phyloP scores from a whole-genome alignment of 2,797 vertebrate species.

The Hydrolagus colliei region DNA sequence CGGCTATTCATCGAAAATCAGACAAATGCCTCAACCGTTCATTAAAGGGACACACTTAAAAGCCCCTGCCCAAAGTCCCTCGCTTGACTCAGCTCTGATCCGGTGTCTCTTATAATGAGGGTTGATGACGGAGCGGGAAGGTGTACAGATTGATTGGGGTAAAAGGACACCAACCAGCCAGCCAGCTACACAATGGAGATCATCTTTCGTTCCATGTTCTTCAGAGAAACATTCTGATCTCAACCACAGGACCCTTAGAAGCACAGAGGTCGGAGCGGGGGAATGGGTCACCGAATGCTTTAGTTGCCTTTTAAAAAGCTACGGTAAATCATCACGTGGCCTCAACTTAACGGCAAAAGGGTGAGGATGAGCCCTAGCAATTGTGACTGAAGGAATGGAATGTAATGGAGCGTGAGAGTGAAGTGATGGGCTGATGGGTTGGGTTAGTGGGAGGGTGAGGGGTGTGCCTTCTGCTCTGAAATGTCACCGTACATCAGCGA shows the following conservation, averaged over 20 bases:
- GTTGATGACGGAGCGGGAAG: slow-evolving; percentile 39
- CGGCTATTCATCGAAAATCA: not conserved
- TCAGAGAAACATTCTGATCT: not conserved
- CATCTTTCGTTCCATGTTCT: not conserved
- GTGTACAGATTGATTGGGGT: slow-evolving; percentile 34
- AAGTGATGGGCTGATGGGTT: slow-evolving; percentile 35
- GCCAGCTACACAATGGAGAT: not conserved
- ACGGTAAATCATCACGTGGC: no score
- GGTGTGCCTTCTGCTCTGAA: not conserved
- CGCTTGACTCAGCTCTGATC: not conserved
- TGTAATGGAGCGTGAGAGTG: slow-evolving; percentile 18
- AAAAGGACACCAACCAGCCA: no score
- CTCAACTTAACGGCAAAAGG: no score
- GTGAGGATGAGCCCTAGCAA: not conserved
- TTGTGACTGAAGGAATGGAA: slow-evolving; percentile 35
- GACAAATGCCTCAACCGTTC: not conserved
- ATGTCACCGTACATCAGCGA: slow-evolving; percentile 37
- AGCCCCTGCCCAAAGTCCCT: not conserved
- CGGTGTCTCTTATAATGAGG: slow-evolving; percentile 40
- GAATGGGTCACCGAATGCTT: not conserved
- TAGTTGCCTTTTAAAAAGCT: slow-evolving; percentile 21
- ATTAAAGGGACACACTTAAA: not conserved
- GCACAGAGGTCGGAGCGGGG: not conserved
- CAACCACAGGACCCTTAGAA: not conserved
- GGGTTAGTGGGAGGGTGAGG: not conserved